A percentile compares a stretch with the other conserved stretches of the same genome.
These are phyloP conservation scores for Bujurquina vittata DNA, from an alignment of 2,113 vertebrate genomes.

Conservation along the genomic window DNA sequence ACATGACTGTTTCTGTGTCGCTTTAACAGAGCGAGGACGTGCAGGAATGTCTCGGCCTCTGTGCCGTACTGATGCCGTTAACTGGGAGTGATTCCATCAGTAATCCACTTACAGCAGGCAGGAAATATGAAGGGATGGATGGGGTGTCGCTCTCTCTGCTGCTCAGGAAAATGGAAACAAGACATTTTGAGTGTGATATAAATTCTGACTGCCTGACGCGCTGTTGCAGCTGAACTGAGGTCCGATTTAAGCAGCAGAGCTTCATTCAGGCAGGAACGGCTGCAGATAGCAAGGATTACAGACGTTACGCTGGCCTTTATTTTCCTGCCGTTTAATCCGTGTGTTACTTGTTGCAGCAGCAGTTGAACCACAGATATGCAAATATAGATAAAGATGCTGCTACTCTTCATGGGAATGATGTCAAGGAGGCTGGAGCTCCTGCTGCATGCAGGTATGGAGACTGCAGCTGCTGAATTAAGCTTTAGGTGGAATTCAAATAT, in stretches of 20 bases:
- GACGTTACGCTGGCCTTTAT: too few species aligned
- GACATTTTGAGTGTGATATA: background rate
- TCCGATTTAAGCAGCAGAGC: background rate
- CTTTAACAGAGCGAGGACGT: background rate
- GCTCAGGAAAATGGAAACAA: background rate
- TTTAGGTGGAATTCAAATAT: background rate
- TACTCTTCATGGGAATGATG: background rate
- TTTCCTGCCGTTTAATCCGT: too few species aligned
- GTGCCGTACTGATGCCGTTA: background rate
- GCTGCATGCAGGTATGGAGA: too few species aligned
- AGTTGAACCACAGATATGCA: background rate
- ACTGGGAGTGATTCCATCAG: background rate
- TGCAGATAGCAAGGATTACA: background rate
- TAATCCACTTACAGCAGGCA: slow-evolving; percentile 10
- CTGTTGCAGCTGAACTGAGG: background rate
- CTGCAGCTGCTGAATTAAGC: too few species aligned
- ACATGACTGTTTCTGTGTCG: background rate
- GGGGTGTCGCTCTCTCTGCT: background rate
- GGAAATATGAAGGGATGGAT: background rate
- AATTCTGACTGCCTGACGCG: background rate
- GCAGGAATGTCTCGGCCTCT: background rate
- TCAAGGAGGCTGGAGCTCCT: background rate
- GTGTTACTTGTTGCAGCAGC: too few species aligned
- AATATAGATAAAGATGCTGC: background rate
- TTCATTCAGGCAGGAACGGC: background rate